Conservation (phyloP, 2,888 invertebrate species). For the Monoplex corrugatus region DNA sequence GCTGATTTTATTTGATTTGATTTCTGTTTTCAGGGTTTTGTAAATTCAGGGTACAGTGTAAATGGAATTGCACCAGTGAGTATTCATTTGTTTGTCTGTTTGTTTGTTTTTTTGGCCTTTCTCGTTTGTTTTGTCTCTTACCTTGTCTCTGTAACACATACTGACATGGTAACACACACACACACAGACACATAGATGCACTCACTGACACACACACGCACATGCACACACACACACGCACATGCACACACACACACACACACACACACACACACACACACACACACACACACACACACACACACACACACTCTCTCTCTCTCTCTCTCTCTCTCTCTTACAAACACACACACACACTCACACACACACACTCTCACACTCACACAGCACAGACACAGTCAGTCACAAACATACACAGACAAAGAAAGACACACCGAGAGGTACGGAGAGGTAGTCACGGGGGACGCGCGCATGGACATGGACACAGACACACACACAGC, state of each 20-base stretch:
- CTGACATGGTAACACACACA: no score
- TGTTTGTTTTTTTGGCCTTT: background rate
- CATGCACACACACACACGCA: conserved; percentile 5
- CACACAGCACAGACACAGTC: background rate
- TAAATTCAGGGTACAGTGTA: conserved; percentile 98
- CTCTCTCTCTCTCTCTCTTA: background rate
- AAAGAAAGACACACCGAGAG: background rate
- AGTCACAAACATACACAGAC: background rate
- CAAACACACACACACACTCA: background rate
- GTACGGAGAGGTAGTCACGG: no score
- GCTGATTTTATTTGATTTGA: background rate
- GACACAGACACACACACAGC: background rate
- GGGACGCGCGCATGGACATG: no score
- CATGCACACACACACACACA: conserved; percentile 12
- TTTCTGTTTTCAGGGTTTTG: conserved; percentile 89
- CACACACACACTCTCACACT: background rate
- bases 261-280: background rate
- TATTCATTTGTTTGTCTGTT: conserved; percentile 57
- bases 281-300: conserved; percentile 13
- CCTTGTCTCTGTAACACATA: background rate
- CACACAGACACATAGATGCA: background rate
- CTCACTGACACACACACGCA: background rate
- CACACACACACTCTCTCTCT: background rate
- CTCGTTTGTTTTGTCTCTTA: background rate
- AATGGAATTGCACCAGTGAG: conserved; percentile 95